Evolutionary conservation across 1,140 invertebrate genomes (phyloP).

Genomic region (Diuraphis noxia): DNA sequence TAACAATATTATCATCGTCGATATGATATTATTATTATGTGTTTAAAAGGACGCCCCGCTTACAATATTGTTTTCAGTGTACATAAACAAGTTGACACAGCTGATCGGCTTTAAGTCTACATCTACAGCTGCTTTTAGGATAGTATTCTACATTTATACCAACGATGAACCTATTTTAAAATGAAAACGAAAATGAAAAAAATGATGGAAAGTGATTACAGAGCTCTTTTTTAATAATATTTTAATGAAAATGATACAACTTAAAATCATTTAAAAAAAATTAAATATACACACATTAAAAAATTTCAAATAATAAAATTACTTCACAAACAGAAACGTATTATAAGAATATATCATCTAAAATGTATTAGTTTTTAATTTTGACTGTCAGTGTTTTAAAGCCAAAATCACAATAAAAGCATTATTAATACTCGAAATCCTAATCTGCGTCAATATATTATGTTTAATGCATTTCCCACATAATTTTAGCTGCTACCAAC

Average conservation of each 20-base stretch:
- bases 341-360: not conserved
- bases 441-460: not conserved
- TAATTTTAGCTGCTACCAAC: not conserved
- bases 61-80: not conserved
- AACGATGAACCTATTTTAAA: not conserved
- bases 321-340: not conserved
- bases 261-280: not conserved
- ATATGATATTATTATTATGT: not conserved
- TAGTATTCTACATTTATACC: too few relatives aligned
- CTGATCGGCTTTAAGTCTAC: not conserved
- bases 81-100: not conserved
- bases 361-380: not conserved
- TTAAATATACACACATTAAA: not conserved
- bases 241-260: not conserved
- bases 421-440: not conserved
- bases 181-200: not conserved
- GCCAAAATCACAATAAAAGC: not conserved
- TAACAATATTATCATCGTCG: too few relatives aligned
- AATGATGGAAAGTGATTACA: not conserved
- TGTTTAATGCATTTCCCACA: not conserved
- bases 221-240: not conserved
- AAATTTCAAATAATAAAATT: not conserved
- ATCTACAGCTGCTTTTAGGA: not conserved
- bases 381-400: not conserved
- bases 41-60: too few relatives aligned